Conservation (phyloP, 1,140 invertebrate species). For the Drosophila arawakana region DNA sequence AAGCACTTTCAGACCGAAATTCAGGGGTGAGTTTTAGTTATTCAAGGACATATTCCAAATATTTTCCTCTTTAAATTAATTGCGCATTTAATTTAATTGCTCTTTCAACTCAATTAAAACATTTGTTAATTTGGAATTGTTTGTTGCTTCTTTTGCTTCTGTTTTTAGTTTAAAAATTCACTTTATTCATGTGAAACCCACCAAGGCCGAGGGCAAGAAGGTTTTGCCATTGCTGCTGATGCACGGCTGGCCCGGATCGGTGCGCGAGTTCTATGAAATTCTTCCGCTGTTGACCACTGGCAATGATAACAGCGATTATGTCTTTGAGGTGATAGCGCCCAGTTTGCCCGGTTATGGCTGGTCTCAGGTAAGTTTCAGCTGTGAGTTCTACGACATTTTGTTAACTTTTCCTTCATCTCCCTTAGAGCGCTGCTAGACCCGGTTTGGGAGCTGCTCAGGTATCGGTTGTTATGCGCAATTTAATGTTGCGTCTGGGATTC, state of each 20-base stretch:
- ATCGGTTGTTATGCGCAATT: constrained; percentile 90
- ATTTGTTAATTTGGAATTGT: too few species aligned
- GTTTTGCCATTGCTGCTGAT: constrained; percentile 90
- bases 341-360: constrained; percentile 94
- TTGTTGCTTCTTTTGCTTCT: too few species aligned
- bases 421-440: constrained; percentile 86
- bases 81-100: too few species aligned
- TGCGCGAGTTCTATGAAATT: constrained; percentile 94
- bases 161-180: constrained; percentile 89
- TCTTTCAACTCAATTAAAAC: too few species aligned
- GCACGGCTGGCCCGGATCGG: constrained; percentile 96
- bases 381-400: not conserved
- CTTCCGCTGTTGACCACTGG: constrained; percentile 89
- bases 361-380: constrained; percentile 87
- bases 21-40: constrained; percentile 85
- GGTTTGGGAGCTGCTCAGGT: constrained; percentile 88
- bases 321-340: constrained; percentile 92
- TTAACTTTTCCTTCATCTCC: not conserved
- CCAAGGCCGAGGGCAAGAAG: constrained; percentile 84
- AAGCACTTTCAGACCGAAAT: constrained; percentile 91
- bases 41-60: not conserved
- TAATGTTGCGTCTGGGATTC: constrained; percentile 92
- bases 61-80: too few species aligned
- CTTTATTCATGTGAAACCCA: constrained; percentile 88
- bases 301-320: constrained; percentile 87